phyloP scores from a whole-genome alignment of 1,140 invertebrate genomes.

The Cyclina sinensis region DNA sequence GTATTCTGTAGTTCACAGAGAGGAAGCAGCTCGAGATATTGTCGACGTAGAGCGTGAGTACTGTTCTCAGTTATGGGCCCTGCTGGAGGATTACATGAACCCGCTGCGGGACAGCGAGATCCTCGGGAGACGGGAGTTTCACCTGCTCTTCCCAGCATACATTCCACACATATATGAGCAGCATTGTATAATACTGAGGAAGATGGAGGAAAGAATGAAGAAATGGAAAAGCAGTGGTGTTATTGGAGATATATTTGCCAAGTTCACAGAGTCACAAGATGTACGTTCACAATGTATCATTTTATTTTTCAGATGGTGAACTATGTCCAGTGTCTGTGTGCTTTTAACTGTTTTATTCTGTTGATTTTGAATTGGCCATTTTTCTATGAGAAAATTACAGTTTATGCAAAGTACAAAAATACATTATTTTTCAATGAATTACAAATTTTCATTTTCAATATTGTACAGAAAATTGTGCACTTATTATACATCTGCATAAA shows the following conservation, averaged over 20 bases:
- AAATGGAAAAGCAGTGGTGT: slow-evolving; percentile 79
- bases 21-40: slow-evolving; percentile 84
- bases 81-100: slow-evolving; percentile 85
- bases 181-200: slow-evolving; percentile 84
- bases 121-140: slow-evolving; percentile 82
- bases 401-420: too few species aligned
- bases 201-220: slow-evolving; percentile 84
- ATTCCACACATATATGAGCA: slow-evolving; percentile 85
- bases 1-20: slow-evolving; percentile 75
- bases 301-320: too few species aligned
- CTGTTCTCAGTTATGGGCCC: slow-evolving; percentile 85
- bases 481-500: too few species aligned
- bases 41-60: slow-evolving; percentile 87
- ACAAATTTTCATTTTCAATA: too few species aligned
- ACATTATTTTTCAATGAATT: too few species aligned
- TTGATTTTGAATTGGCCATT: too few species aligned
- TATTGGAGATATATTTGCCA: slow-evolving; percentile 78
- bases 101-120: slow-evolving; percentile 84
- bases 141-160: slow-evolving; percentile 85
- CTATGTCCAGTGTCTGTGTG: too few species aligned
- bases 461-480: too few species aligned
- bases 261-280: slow-evolving; percentile 74
- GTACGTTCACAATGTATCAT: too few species aligned
- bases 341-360: too few species aligned
- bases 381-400: too few species aligned